Percentiles rank a stretch among this genome's conserved stretches.
Evolutionary conservation across 2,888 invertebrate species (phyloP).

Genomic region (Stenodera caucasica): DNA sequence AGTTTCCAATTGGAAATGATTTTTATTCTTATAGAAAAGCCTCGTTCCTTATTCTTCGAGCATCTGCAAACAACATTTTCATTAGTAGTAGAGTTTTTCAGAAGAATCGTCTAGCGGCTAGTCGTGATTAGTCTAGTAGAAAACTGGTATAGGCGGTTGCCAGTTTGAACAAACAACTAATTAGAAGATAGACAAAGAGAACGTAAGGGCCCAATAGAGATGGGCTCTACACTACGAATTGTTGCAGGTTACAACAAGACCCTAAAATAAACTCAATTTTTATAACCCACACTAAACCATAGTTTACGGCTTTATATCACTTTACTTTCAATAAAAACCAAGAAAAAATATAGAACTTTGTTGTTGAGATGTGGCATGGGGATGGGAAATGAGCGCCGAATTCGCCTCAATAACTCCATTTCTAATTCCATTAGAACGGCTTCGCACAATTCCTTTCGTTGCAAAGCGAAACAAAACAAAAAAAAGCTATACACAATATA

Average conservation of each 20-base stretch:
- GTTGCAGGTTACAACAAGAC: slow-evolving; percentile 12
- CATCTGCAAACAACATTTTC: slow-evolving; percentile 15
- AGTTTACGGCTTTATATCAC: slow-evolving; percentile 24
- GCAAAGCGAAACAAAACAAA: background rate
- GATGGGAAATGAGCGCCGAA: background rate
- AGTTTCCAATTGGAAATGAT: slow-evolving; percentile 6
- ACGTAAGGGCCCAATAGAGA: background rate
- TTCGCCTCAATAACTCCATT: background rate
- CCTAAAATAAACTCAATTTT: slow-evolving; percentile 22
- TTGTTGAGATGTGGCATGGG: background rate
- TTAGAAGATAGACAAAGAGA: slow-evolving; percentile 10
- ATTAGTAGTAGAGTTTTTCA: slow-evolving; percentile 7
- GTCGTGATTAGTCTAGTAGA: slow-evolving; percentile 13
- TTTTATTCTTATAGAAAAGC: background rate
- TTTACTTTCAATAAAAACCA: slow-evolving; percentile 25
- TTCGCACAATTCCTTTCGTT: background rate
- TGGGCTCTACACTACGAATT: slow-evolving; percentile 14
- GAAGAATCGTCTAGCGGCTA: slow-evolving; percentile 3
- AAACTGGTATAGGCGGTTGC: slow-evolving; percentile 9
- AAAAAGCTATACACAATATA: background rate
- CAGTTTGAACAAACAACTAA: slow-evolving; percentile 22
- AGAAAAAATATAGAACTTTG: slow-evolving; percentile 12
- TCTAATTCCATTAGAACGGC: background rate
- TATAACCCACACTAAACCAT: slow-evolving; percentile 19
- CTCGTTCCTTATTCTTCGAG: slow-evolving; percentile 7